These are phyloP conservation scores for Meandrina meandrites DNA, from an alignment of 92 coral and sea anemone species.

Conservation along the genomic window DNA sequence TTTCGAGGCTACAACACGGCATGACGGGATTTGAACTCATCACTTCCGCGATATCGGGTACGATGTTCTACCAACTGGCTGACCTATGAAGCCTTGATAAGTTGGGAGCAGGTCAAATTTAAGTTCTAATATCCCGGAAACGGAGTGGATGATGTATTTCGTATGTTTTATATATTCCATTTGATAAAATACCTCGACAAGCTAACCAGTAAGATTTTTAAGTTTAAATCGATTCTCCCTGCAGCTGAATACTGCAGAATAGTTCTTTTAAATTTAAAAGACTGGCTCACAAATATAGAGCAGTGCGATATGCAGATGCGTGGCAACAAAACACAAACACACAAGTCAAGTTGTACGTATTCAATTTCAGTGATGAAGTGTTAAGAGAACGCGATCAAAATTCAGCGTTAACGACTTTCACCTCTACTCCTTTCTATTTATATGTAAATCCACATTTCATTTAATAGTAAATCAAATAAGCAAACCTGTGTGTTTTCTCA, in stretches of 20 bases:
- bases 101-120: too few species aligned
- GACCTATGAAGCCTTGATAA: too few species aligned
- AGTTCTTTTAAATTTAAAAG: background rate
- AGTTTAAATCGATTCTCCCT: background rate
- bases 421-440: background rate
- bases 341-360: background rate
- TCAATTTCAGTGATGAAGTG: background rate
- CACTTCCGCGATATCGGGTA: too few species aligned
- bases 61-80: too few species aligned
- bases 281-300: background rate
- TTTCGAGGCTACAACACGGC: too few species aligned
- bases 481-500: background rate
- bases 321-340: background rate
- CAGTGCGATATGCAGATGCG: background rate
- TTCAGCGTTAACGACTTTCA: conserved; percentile 10
- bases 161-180: too few species aligned
- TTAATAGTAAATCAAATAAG: background rate
- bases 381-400: background rate
- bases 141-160: too few species aligned
- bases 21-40: too few species aligned
- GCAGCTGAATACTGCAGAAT: background rate
- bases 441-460: background rate
- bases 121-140: too few species aligned
- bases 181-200: too few species aligned
- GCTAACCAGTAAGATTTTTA: background rate